Conservation (phyloP, 2,888 invertebrate genomes). For the Epinotia bilunana region DNA sequence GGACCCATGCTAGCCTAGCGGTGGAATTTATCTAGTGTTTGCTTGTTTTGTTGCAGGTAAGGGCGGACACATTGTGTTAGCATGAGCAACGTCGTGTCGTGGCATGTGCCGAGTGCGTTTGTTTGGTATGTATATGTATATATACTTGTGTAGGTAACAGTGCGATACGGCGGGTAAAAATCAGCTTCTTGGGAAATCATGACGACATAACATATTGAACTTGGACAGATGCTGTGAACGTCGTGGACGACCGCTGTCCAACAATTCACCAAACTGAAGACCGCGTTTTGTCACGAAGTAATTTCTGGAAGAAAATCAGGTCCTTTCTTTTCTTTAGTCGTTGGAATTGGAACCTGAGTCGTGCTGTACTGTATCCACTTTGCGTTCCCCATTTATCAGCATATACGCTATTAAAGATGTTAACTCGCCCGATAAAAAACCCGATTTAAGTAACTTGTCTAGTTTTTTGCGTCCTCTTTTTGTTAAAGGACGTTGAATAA, state of each 20-base stretch:
- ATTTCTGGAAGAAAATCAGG: background rate
- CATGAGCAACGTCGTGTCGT: constrained; percentile 18
- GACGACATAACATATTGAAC: too few relatives aligned
- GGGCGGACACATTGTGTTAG: constrained; percentile 41
- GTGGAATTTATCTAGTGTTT: constrained; percentile 68
- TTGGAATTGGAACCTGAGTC: background rate
- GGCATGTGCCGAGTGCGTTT: constrained; percentile 26
- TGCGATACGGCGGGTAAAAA: background rate
- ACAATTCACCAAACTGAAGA: background rate
- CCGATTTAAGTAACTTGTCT: constrained; percentile 25
- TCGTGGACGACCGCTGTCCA: too few relatives aligned
- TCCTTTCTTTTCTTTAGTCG: background rate
- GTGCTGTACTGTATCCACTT: background rate
- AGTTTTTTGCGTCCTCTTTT: constrained; percentile 17
- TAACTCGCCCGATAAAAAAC: constrained; percentile 13
- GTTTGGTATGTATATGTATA: constrained; percentile 2
- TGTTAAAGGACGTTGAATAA: constrained; percentile 24
- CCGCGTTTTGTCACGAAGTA: background rate
- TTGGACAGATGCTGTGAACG: too few relatives aligned
- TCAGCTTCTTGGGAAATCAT: background rate
- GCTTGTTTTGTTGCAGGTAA: constrained; percentile 64
- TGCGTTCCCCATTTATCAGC: constrained; percentile 7
- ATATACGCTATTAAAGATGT: constrained; percentile 7
- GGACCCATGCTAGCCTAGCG: constrained; percentile 50
- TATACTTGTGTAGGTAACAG: background rate